A percentile compares a stretch with the other conserved stretches of the same genome.
Conservation (phyloP, 2,113 vertebrate species). For the Hassar affinis region DNA sequence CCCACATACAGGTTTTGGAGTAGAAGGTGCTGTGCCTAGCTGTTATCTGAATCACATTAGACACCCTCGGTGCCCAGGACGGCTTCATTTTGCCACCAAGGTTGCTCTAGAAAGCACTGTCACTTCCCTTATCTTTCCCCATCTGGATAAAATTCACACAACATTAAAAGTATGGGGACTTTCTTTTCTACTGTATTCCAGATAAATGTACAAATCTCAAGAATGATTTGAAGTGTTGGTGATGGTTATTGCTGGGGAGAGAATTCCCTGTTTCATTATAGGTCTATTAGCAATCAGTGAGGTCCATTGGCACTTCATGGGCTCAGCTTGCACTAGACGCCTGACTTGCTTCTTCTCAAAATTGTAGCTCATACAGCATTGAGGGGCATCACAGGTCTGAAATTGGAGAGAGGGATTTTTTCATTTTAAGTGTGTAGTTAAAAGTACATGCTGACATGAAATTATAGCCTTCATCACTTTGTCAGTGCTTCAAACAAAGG, state of each 20-base stretch:
- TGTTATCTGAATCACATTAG: constrained; percentile 35
- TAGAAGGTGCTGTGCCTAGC: constrained; percentile 19
- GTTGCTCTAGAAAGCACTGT: constrained; percentile 15
- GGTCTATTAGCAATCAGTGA: constrained; percentile 42
- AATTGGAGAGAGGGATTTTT: not conserved
- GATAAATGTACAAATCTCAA: not conserved
- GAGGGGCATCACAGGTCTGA: constrained; percentile 18
- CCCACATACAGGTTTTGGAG: constrained; percentile 13
- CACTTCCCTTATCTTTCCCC: not conserved
- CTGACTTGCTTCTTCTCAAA: constrained; percentile 21
- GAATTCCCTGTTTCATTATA: constrained; percentile 25
- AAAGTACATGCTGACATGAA: not conserved
- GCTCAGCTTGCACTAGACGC: constrained; percentile 17
- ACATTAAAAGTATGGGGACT: not conserved
- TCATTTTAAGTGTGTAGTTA: not conserved
- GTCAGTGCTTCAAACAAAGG: not conserved
- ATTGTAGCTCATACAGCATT: constrained; percentile 14
- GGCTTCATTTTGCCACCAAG: constrained; percentile 40
- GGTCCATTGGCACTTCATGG: constrained; percentile 36
- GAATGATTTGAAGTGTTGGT: constrained; percentile 34
- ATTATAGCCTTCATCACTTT: constrained; percentile 10
- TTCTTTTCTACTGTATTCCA: constrained; percentile 14
- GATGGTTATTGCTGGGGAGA: constrained; percentile 40
- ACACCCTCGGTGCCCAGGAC: constrained; percentile 14
- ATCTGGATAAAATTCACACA: not conserved